Conservation (phyloP, 2,113 vertebrate species). For the Henicopernis longicauda region DNA sequence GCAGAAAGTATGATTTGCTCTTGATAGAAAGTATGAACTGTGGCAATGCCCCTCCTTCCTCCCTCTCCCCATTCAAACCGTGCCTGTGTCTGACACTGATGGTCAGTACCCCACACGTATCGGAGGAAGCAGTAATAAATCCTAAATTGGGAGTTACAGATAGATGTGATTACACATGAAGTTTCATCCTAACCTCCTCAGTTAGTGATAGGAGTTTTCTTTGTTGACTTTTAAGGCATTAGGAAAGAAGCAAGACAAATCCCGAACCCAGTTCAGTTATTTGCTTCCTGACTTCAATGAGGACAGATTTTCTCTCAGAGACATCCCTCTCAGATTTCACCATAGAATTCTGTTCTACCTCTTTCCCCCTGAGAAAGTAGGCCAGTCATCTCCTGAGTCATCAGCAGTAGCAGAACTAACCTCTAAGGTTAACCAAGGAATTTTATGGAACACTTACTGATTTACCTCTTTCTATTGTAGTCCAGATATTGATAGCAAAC, state of each 20-base stretch:
- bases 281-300: not conserved
- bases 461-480: not conserved
- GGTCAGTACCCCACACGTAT: not conserved
- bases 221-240: not conserved
- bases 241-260: not conserved
- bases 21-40: not conserved
- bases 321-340: not conserved
- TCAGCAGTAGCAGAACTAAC: not conserved
- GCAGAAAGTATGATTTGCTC: not conserved
- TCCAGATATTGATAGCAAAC: not conserved
- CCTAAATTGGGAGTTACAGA: not conserved
- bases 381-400: not conserved
- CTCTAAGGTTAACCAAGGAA: not conserved
- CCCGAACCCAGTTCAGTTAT: not conserved
- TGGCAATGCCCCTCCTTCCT: not conserved
- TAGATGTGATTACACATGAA: fast-evolving
- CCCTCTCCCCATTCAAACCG: not conserved
- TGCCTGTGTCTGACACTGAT: not conserved
- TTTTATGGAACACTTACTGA: not conserved
- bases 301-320: not conserved
- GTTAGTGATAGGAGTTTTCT: not conserved
- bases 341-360: not conserved
- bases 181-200: not conserved
- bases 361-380: not conserved
- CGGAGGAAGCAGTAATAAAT: not conserved